phyloP scores from a whole-genome alignment of 2,888 invertebrate genomes.

The Nephrocerus scutellatus region DNA sequence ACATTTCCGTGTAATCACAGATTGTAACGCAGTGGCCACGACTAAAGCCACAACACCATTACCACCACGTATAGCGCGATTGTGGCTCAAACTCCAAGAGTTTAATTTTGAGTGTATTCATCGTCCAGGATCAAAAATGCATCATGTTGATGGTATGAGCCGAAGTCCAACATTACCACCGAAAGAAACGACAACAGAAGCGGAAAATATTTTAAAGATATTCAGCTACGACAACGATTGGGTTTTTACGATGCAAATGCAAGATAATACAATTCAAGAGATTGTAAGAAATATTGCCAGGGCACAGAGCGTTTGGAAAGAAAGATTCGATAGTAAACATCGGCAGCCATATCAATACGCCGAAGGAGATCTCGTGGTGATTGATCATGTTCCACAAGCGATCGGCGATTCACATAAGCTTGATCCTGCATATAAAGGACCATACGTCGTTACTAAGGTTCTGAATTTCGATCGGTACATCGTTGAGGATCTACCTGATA shows the following conservation, averaged over 20 bases:
- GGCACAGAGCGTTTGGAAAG: constrained; percentile 15
- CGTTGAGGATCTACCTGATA: constrained; percentile 15
- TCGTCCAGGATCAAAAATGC: constrained; percentile 6
- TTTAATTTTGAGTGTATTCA: constrained; percentile 11
- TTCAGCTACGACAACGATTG: not conserved
- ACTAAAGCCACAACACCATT: constrained; percentile 6
- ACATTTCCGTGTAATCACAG: constrained; percentile 4
- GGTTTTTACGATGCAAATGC: constrained; percentile 1
- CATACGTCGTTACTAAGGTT: constrained; percentile 15
- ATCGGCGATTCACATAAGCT: constrained; percentile 16
- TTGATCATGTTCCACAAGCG: constrained; percentile 8
- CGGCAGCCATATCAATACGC: constrained; percentile 6
- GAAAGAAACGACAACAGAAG: not conserved
- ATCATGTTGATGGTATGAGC: constrained; percentile 4
- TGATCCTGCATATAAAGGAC: constrained; percentile 14
- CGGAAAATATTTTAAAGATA: not conserved
- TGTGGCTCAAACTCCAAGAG: constrained; percentile 12
- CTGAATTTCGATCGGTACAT: constrained; percentile 14
- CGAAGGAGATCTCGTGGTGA: constrained; percentile 13
- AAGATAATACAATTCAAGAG: no score
- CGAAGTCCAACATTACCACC: constrained; percentile 1
- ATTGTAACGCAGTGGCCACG: constrained; percentile 9
- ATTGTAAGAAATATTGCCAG: no score
- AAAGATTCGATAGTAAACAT: constrained; percentile 14
- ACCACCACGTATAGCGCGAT: constrained; percentile 4